Conservation (phyloP, 2,797 vertebrate species). For the Gorsachius magnificus region DNA sequence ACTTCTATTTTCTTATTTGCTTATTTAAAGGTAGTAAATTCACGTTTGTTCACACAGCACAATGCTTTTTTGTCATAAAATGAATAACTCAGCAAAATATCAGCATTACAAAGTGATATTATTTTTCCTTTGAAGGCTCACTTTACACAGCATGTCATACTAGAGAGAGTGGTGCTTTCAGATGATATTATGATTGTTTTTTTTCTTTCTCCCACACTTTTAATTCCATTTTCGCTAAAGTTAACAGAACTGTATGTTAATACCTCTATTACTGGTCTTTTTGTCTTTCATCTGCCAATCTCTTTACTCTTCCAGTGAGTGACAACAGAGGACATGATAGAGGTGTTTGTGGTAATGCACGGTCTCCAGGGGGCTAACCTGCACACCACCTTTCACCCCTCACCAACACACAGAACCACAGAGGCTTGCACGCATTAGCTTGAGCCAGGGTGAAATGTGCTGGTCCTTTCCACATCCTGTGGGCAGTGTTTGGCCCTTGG, state of each 20-base stretch:
- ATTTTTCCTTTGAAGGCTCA: constrained; percentile 53
- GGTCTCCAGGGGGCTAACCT: neutral
- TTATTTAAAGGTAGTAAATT: constrained; percentile 41
- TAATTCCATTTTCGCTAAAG: constrained; percentile 11
- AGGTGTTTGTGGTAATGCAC: neutral
- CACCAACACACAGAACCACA: neutral
- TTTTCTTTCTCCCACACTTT: neutral
- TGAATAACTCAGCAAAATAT: constrained; percentile 58
- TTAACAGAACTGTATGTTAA: neutral
- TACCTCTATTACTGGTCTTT: neutral
- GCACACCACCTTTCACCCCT: neutral
- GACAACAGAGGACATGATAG: neutral
- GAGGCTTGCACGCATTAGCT: too few species aligned
- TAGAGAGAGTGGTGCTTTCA: constrained; percentile 34
- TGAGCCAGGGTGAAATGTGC: neutral
- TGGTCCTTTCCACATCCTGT: neutral
- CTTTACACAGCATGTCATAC: constrained; percentile 29
- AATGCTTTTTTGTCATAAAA: constrained; percentile 46
- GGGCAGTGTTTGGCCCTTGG: fast-evolving
- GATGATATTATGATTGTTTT: neutral
- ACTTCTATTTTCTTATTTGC: constrained; percentile 33
- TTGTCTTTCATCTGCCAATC: neutral
- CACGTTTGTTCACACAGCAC: neutral
- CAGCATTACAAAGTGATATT: constrained; percentile 52
- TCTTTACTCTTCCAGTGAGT: neutral